phyloP scores from a whole-genome alignment of 2,113 vertebrate genomes.

The Rhea pennata region DNA sequence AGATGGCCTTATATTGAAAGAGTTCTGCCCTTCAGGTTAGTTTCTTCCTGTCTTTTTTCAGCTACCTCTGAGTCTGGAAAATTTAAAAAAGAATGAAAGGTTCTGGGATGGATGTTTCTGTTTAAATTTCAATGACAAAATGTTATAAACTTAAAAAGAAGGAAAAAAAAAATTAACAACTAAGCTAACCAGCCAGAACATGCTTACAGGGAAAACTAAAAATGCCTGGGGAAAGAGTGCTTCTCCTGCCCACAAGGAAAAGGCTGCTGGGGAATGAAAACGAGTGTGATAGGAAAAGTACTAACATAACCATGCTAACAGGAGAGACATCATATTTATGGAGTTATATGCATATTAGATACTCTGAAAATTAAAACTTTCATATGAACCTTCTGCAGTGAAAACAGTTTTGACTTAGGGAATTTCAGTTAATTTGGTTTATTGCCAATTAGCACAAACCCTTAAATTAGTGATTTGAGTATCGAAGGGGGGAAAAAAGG shows the following conservation, averaged over 20 bases:
- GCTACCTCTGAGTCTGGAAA: background rate
- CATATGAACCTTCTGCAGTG: background rate
- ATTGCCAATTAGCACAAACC: background rate
- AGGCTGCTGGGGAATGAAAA: background rate
- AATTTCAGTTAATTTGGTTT: background rate
- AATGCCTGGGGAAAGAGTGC: background rate
- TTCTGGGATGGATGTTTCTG: background rate
- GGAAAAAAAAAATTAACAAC: background rate
- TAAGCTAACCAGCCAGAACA: background rate
- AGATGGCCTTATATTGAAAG: background rate
- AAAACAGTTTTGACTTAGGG: background rate
- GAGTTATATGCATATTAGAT: background rate
- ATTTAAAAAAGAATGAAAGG: background rate
- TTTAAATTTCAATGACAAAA: background rate
- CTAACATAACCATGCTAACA: background rate
- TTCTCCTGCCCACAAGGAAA: background rate
- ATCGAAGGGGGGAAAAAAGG: fast-evolving
- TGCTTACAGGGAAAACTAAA: background rate
- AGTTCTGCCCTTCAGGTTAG: background rate
- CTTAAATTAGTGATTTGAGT: background rate
- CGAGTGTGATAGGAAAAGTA: background rate
- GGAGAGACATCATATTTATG: background rate
- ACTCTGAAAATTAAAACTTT: background rate
- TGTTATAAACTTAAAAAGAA: background rate
- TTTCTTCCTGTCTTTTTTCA: background rate